A percentile compares a stretch with the other conserved stretches of the same genome.
Evolutionary conservation across 35 echinoderm and acorn worm genomes (phyloP).

Genomic region (Apostichopus japonicus): DNA sequence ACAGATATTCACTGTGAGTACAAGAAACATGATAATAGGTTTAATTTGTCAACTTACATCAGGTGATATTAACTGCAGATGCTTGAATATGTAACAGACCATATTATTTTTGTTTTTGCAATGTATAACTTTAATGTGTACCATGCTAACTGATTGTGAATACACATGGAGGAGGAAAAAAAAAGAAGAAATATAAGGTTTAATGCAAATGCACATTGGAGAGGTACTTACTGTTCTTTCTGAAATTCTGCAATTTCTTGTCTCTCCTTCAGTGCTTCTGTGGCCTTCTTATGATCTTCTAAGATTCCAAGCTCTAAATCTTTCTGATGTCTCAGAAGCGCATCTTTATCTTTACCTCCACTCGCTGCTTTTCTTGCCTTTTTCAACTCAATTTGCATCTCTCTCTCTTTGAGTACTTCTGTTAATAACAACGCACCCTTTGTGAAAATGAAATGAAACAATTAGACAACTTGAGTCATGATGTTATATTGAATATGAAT

Average conservation of each 20-base stretch:
- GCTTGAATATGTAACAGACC: no score
- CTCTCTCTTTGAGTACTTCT: constrained; percentile 95
- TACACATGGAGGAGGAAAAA: no score
- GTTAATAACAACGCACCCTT: constrained; percentile 94
- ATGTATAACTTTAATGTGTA: no score
- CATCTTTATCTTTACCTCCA: constrained; percentile 77
- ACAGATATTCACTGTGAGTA: no score
- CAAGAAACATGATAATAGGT: no score
- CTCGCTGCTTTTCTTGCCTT: constrained; percentile 64
- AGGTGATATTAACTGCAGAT: no score
- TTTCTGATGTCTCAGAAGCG: constrained; percentile 65
- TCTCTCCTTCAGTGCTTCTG: constrained; percentile 68
- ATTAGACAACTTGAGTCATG: not conserved
- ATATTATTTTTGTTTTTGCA: no score
- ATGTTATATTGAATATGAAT: no score
- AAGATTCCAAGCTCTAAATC: constrained; percentile 88
- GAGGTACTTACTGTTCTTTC: constrained; percentile 80
- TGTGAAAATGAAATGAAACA: not conserved
- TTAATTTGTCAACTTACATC: no score
- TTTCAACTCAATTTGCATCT: constrained; percentile 92
- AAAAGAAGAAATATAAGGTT: no score
- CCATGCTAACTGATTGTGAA: no score
- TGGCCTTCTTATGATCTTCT: constrained; percentile 89
- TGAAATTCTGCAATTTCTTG: constrained; percentile 81
- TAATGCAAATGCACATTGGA: no score